phyloP scores from a whole-genome alignment of 2,888 invertebrate genomes.

The Idaea aversata region DNA sequence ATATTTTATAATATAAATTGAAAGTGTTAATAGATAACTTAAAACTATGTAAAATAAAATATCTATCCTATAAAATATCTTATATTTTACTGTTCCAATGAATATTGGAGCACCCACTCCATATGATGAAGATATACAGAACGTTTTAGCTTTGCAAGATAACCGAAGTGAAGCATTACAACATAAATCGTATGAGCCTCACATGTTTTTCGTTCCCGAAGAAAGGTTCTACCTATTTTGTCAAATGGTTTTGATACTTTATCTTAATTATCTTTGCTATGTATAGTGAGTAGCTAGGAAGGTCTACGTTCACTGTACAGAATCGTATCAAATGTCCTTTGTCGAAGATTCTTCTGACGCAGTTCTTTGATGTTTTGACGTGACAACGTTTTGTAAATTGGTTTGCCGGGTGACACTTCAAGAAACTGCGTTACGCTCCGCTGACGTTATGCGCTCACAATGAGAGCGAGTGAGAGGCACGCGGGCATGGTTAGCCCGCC shows the following conservation, averaged over 20 bases:
- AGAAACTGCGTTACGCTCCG: too few species aligned
- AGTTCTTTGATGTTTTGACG: too few species aligned
- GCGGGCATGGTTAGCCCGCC: too few species aligned
- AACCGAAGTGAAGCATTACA: slow-evolving; percentile 20
- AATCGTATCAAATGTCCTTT: too few species aligned
- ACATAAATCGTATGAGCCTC: slow-evolving; percentile 29
- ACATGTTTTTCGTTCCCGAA: slow-evolving; percentile 28
- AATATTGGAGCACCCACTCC: slow-evolving; percentile 1
- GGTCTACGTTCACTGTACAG: background rate
- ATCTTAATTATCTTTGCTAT: slow-evolving; percentile 11
- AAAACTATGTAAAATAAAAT: too few species aligned
- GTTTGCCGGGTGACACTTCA: too few species aligned
- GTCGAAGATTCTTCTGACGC: too few species aligned
- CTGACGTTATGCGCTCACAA: too few species aligned
- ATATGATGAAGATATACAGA: slow-evolving; percentile 30
- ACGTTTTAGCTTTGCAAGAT: slow-evolving; percentile 25
- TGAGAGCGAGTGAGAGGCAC: too few species aligned
- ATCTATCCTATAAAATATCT: background rate
- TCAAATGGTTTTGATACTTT: slow-evolving; percentile 22
- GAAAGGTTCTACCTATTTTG: slow-evolving; percentile 30
- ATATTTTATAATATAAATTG: too few species aligned
- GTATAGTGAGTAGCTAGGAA: background rate
- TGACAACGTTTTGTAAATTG: too few species aligned
- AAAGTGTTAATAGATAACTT: too few species aligned
- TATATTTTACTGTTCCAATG: background rate